Evolutionary conservation across 2,797 vertebrate genomes (phyloP), one percentile per base, ranked within the genome.

Genomic region (Sebastes trivittatus): DNA sequence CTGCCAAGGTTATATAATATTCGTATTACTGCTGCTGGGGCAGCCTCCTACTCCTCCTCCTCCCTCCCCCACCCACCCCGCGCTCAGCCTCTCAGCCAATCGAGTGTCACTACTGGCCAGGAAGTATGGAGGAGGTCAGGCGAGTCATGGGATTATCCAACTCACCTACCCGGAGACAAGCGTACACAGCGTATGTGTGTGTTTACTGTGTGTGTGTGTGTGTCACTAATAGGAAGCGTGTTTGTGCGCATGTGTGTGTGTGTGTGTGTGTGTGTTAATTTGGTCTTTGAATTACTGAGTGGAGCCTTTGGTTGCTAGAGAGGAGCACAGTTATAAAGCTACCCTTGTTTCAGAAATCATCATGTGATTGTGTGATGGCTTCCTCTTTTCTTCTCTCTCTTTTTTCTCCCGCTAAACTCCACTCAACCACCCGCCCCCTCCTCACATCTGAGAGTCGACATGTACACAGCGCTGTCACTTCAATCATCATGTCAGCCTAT

Each of bases 101-200:
- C 61, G 14, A 61, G 65, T 71, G 80, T 77, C 82, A 68, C 78
- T 61, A 77, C 85, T 80, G 84, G 84, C 88, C 88, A 83, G 80
- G 58, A 87, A 88, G 85, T 89, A 87, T 85, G 83, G 91, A 91
- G 81, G 92, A 94, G 93, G 92, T 95, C 93, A 94, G 85, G 87
- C 87, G 69, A 92, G 89, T 94, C 93, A 93, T 93, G 89, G 89
- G 94, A 95, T 95, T 94, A 95, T 95, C 88, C 79, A 85, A 90
- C 91, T 95, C 92, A 95, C 92, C 93, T 94, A 92, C 88, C 85
- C 84, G 3, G 87, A 91, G 90, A 95, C 87, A 85, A 88, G 86
- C 77, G 7, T 42, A 67, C 78, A 70, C 67, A 81, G 76, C 29
- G 58, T 66, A 49, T 82, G 78, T 80, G 80, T 80, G 70, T 74